Base-by-base conservation (phyloP, 2,113 vertebrate species). In the Hypanus sabinus region DNA sequence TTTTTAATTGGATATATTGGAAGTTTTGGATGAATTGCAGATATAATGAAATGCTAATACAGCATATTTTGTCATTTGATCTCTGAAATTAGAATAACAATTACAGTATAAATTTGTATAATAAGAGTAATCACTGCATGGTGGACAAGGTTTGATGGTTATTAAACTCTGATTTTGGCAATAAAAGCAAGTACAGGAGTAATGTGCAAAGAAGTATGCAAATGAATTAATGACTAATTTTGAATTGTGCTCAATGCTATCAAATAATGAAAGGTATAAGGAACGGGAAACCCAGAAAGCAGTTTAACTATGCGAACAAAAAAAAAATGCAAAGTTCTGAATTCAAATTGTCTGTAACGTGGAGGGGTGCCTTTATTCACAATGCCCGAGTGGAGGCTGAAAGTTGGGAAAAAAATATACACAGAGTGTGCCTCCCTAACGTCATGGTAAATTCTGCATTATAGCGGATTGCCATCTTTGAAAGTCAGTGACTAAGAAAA, bases 401-500 rank as follows among this genome's bases (percentile, higher is more conserved):
- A 94, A 73, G 94, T 94, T 95, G 95, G 94, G 95, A 95, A 96
- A 94, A 36, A 79, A 46, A 81, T 38, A 33, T 79, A 65, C 30
- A 79, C 33, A 93, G 96, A 96, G 96, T 96, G 96, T 96, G 95
- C 94, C 96, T 95, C 94, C 94, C 85, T 95, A 96, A 96, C 22
- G 95, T 95, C 96, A 95, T 96, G 96, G 95, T 95, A 97, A 96
- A 97, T 95, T 97, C 96, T 96, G 94, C 96, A 95, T 95, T 95
- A 96, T 95, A 94, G 93, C 95, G 94, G 94, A 96, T 96, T 95
- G 95, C 90, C 95, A 95, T 95, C 96, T 97, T 97, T 97, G 97
- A 97, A 97, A 97, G 96, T 95, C 95, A 96, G 96, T 96, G 95
- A 96, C 96, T 95, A 94, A 96, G 95, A 95, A 93, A 55, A 87